phyloP scores from a whole-genome alignment of 2,888 invertebrate species.

The Agelastica alni region DNA sequence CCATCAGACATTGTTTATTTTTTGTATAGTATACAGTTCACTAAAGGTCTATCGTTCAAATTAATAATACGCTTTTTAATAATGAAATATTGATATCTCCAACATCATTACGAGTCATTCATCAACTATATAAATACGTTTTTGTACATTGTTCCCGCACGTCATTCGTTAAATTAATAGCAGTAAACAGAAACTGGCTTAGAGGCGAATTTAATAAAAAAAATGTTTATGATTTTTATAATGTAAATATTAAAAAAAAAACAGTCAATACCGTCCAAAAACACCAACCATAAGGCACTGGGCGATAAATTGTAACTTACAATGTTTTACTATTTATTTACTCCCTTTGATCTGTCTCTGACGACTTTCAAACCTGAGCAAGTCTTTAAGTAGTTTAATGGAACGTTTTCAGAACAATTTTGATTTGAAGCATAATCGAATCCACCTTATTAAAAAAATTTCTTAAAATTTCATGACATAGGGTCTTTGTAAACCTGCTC shows the following conservation, averaged over 20 bases:
- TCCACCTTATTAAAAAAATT: too few relatives aligned
- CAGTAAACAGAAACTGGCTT: neutral
- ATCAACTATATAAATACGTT: slow-evolving; percentile 12
- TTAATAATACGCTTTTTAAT: slow-evolving; percentile 13
- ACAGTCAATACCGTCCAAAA: too few relatives aligned
- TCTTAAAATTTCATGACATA: too few relatives aligned
- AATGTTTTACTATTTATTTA: too few relatives aligned
- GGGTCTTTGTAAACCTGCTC: too few relatives aligned
- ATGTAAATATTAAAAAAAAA: neutral
- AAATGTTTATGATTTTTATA: neutral
- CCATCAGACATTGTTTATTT: neutral
- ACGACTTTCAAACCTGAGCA: too few relatives aligned
- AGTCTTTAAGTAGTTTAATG: too few relatives aligned
- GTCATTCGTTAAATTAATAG: slow-evolving; percentile 1
- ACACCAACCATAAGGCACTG: too few relatives aligned
- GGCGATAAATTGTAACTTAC: too few relatives aligned
- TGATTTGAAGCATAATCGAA: too few relatives aligned
- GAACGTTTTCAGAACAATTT: too few relatives aligned
- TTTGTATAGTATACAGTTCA: neutral
- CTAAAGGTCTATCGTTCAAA: slow-evolving; percentile 5
- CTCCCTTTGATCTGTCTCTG: too few relatives aligned
- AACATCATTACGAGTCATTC: slow-evolving; percentile 13
- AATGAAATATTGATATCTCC: slow-evolving; percentile 13
- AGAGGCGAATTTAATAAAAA: neutral
- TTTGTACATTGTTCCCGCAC: slow-evolving; percentile 1